A percentile compares a stretch with the other conserved stretches of the same genome.
These are phyloP conservation scores for Lacanobia wlatinum DNA, from an alignment of 2,888 invertebrate genomes.

Conservation along the genomic window DNA sequence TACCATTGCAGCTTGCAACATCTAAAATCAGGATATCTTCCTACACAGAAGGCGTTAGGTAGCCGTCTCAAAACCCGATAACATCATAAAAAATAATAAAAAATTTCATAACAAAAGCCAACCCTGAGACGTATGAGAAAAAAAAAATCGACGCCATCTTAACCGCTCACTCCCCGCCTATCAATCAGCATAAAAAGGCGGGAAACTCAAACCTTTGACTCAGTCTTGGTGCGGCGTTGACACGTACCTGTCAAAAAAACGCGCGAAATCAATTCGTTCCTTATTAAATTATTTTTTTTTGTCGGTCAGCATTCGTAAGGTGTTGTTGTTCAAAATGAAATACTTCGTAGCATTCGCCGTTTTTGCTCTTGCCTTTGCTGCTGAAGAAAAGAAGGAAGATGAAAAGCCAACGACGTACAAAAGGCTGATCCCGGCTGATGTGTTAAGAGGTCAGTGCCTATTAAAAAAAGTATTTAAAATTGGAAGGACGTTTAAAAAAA, in stretches of 20 bases:
- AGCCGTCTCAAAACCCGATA: slow-evolving; percentile 55
- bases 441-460: slow-evolving; percentile 94
- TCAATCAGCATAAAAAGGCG: slow-evolving; percentile 81
- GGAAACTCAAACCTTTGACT: slow-evolving; percentile 78
- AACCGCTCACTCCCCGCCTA: slow-evolving; percentile 83
- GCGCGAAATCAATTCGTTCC: slow-evolving; percentile 75
- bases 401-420: slow-evolving; percentile 94
- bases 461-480: slow-evolving; percentile 22
- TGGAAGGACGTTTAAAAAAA: slow-evolving; percentile 1
- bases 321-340: slow-evolving; percentile 88
- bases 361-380: slow-evolving; percentile 90
- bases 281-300: slow-evolving; percentile 69
- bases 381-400: slow-evolving; percentile 90
- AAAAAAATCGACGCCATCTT: slow-evolving; percentile 72
- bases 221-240: slow-evolving; percentile 83
- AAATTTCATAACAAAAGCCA: slow-evolving; percentile 78
- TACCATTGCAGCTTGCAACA: slow-evolving; percentile 8
- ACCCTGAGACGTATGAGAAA: slow-evolving; percentile 74
- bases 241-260: slow-evolving; percentile 77
- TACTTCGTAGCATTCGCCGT: slow-evolving; percentile 88
- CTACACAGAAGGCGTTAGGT: slow-evolving; percentile 31
- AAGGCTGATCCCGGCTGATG: slow-evolving; percentile 96
- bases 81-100: slow-evolving; percentile 68
- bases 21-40: slow-evolving; percentile 41
- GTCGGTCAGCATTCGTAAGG: slow-evolving; percentile 73